phyloP scores from a whole-genome alignment of 1,140 invertebrate species.

The roundworm (Caenorhabditis elegans) region WBcel235 BX284605.5:13147001-13147500 shows the following conservation, averaged over 20 bases:
- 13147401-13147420: neutral
- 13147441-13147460: slow-evolving; percentile 7
- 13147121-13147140: slow-evolving; percentile 2
- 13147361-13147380: slow-evolving; percentile 19
- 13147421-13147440: neutral
- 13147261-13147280: neutral
- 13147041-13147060: neutral
- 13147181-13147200: neutral
- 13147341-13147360: slow-evolving; percentile 35
- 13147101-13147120: neutral
- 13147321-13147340: slow-evolving; percentile 20
- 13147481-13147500: neutral
- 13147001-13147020: neutral
- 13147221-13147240: neutral
- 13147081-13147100: neutral
- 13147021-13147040: neutral
- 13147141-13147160: neutral
- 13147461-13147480: neutral
- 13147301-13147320: neutral
- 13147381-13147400: neutral
- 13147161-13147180: neutral
- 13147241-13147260: neutral
- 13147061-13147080: neutral
- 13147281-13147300: neutral
- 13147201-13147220: neutral